Base-by-base conservation (phyloP, 2,797 vertebrate genomes). In the Lophotriccus pileatus region DNA sequence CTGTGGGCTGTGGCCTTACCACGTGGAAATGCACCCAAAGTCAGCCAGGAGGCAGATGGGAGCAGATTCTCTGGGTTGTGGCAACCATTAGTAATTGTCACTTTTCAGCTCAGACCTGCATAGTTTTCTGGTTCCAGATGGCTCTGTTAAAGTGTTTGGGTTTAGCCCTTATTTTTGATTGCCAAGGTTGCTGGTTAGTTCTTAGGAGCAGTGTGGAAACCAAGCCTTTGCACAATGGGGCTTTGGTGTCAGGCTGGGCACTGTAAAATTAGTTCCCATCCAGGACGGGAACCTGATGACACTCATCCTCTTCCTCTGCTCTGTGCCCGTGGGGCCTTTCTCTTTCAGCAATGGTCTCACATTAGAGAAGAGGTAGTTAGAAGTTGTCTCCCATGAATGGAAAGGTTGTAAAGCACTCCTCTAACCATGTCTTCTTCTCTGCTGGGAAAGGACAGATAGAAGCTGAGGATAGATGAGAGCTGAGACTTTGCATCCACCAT, bases 31-130 rank as follows among this genome's bases (percentile, higher is more conserved):
- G 5, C 41, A 49, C 77, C 60, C 68, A 49, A 49, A 91, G 44
- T 64, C 78, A 89, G 16, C 52, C 20, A 41, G 70, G 67, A 84
- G 81, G 87, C 87, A 94, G 89, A 87, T 79, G 81, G 63, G 44
- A 87, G 75, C 64, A 70, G 75, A 34, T 87, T 91, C 84, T 82
- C 47, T 32, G 37, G 44, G 17, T 25, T 80, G 52, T 77, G 78
- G 41, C 56, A 69, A 1, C 25, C 63, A 39, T 87, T 76, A 89
- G 82, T 87, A 80, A 49, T 37, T 80, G 78, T 69, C 52, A 37
- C 41, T 85, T 77, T 74, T 87, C 72, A 60, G 37, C 41, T 85
- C 62, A 49, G 62, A 47, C 36, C 63, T 72, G 53, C 23, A 5
- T 0, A 50, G 67, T 55, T 79, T 79, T 59, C 47, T 76, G 37